phyloP scores from a whole-genome alignment of 2,797 vertebrate genomes.

The Sebastolobus alascanus region DNA sequence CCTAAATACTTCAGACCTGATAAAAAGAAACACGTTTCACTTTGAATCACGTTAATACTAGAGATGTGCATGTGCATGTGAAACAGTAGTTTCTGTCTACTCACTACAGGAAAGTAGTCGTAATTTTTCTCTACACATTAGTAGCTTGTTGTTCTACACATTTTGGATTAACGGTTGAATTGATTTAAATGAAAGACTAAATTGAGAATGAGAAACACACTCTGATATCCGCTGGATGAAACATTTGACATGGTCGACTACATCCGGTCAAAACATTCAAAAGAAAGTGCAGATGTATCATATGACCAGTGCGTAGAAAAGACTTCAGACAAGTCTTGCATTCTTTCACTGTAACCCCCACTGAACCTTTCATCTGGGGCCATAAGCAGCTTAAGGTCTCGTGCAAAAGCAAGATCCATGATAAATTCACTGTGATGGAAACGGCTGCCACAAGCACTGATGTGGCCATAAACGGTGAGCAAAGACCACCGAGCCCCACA shows the following conservation, averaged over 20 bases:
- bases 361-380: constrained; percentile 67
- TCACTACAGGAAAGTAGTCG: neutral
- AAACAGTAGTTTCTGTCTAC: neutral
- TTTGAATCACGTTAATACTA: too few species aligned
- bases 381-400: constrained; percentile 77
- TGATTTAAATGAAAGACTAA: neutral
- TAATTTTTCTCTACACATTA: neutral
- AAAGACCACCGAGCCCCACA: neutral
- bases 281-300: constrained; percentile 65
- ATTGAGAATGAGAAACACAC: neutral
- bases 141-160: neutral
- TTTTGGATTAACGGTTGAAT: neutral
- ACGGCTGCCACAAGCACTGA: neutral
- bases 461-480: constrained; percentile 26
- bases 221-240: neutral
- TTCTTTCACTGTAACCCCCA: constrained; percentile 66
- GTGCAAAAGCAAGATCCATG: constrained; percentile 55
- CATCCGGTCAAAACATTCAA: constrained; percentile 42
- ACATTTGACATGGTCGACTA: constrained; percentile 26
- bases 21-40: too few species aligned
- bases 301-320: constrained; percentile 75
- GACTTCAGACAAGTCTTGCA: constrained; percentile 68
- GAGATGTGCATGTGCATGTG: too few species aligned
- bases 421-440: constrained; percentile 55
- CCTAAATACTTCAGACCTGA: too few species aligned